These are phyloP conservation scores for Maccullochella peelii DNA, from an alignment of 2,113 vertebrate species.

Conservation along the genomic window DNA sequence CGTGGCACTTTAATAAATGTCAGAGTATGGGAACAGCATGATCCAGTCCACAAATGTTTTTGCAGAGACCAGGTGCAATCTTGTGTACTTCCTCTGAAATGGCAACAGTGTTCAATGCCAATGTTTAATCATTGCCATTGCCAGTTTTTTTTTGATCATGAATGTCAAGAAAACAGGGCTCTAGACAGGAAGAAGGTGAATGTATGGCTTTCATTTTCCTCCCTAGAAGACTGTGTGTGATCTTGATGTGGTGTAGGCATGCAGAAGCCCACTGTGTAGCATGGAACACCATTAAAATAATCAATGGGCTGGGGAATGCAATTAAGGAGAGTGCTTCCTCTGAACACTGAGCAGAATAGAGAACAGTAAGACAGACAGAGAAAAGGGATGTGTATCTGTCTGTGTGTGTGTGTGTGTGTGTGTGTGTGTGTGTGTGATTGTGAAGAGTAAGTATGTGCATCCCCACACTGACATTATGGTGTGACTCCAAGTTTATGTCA, in stretches of 20 bases:
- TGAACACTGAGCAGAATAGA: conserved; percentile 30
- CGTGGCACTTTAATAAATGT: conserved; percentile 20
- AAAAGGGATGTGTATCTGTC: background rate
- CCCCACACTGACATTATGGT: background rate
- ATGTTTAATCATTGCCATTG: background rate
- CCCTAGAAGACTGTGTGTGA: conserved; percentile 47
- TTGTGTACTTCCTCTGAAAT: background rate
- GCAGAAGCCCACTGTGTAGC: conserved; percentile 36
- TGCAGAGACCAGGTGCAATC: background rate
- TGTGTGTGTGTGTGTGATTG: conserved; percentile 1
- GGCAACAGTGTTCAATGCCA: background rate
- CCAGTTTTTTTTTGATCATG: conserved; percentile 10
- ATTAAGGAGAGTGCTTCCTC: conserved; percentile 80
- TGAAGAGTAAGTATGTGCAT: conserved; percentile 20
- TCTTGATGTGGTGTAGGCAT: conserved; percentile 45
- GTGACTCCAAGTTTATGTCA: background rate
- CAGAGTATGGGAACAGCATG: background rate
- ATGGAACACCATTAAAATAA: conserved; percentile 73
- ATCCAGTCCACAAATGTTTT: background rate
- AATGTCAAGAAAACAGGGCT: conserved; percentile 1
- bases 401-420: conserved; percentile 9
- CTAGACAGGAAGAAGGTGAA: conserved; percentile 24
- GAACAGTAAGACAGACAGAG: conserved; percentile 21
- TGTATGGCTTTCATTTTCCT: conserved; percentile 29
- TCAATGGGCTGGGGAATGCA: conserved; percentile 78